Evolutionary conservation across 30 jellyfish, hydroid and myxozoan species (phyloP).

Genomic region (Aurelia sp.): DNA sequence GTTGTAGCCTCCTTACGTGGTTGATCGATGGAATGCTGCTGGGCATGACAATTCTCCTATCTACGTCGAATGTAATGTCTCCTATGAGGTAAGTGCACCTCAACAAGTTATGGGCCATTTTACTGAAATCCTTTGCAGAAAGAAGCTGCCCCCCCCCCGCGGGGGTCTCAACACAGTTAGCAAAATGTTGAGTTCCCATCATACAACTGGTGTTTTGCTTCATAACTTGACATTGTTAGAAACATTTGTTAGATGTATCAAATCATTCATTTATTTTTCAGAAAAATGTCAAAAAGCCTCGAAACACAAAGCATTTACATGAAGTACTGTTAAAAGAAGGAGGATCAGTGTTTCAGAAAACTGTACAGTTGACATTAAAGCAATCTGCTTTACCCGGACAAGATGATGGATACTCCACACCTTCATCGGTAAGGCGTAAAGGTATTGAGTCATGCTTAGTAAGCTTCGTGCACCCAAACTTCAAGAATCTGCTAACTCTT

Average conservation of each 20-base stretch:
- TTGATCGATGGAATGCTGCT: constrained; percentile 82
- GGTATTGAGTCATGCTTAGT: no score
- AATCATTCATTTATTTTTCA: neutral
- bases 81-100: constrained; percentile 73
- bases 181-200: no score
- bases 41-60: constrained; percentile 85
- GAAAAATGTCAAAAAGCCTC: constrained; percentile 88
- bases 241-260: no score
- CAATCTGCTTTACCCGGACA: constrained; percentile 61
- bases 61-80: constrained; percentile 83
- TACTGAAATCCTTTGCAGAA: no score
- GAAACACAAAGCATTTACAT: constrained; percentile 82
- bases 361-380: constrained; percentile 82
- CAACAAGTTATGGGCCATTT: neutral
- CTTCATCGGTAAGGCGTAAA: constrained; percentile 58
- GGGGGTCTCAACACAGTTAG: no score
- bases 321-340: constrained; percentile 94
- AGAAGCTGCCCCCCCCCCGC: no score
- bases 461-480: no score
- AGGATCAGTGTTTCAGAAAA: constrained; percentile 89
- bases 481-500: no score
- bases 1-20: constrained; percentile 74
- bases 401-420: constrained; percentile 76
- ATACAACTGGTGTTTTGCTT: no score
- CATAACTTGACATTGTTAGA: no score